phyloP scores from a whole-genome alignment of 2,888 invertebrate species.

The Eucera pruinosa region DNA sequence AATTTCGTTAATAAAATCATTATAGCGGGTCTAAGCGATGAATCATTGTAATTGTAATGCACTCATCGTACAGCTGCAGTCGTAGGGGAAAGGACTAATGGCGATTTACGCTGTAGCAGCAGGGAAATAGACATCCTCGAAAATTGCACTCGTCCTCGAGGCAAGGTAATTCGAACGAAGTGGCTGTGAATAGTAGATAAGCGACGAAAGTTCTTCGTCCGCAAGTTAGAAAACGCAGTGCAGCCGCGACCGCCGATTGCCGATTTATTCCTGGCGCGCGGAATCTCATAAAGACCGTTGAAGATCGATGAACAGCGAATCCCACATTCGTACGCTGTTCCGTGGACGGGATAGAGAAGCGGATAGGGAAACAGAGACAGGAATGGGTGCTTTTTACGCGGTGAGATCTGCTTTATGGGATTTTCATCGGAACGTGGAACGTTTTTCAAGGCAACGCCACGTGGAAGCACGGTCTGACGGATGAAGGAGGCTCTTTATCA shows the following conservation, averaged over 20 bases:
- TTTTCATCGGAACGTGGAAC: constrained; percentile 58
- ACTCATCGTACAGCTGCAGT: no score
- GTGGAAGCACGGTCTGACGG: constrained; percentile 58
- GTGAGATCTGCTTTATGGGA: constrained; percentile 62
- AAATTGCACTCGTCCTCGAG: constrained; percentile 14
- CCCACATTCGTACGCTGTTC: constrained; percentile 40
- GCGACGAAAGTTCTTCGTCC: constrained; percentile 31
- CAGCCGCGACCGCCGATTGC: constrained; percentile 18
- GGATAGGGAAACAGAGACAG: not conserved
- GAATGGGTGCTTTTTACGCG: constrained; percentile 9
- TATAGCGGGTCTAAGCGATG: no score
- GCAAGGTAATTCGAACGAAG: constrained; percentile 30
- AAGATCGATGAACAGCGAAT: constrained; percentile 69
- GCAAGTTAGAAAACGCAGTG: constrained; percentile 17
- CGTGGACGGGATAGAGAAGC: not conserved
- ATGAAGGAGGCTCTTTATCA: constrained; percentile 74
- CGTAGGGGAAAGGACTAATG: no score
- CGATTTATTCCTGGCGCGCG: constrained; percentile 23
- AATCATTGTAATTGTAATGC: no score
- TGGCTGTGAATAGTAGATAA: constrained; percentile 39
- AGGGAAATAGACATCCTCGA: no score
- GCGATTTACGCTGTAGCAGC: not conserved
- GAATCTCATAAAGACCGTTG: constrained; percentile 60
- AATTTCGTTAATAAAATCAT: no score
- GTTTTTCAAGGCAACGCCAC: constrained; percentile 56